Evolutionary conservation across 2,113 vertebrate species (phyloP).

Genomic region (Potamarius usumacintae): DNA sequence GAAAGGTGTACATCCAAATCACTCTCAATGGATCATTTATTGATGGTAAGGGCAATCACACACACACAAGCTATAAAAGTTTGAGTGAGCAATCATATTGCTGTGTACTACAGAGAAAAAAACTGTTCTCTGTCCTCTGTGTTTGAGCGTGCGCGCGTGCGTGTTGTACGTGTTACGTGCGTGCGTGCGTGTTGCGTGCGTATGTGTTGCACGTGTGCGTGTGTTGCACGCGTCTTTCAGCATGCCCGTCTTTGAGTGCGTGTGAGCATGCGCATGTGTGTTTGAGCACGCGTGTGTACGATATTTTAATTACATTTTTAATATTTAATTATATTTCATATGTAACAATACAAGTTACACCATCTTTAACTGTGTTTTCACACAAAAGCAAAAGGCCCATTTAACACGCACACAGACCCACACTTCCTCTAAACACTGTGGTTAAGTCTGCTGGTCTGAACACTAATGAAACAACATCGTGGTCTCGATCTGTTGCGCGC

Average conservation of each 20-base stretch:
- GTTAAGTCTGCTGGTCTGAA: conserved; percentile 19
- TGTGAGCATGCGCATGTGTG: neutral
- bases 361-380: neutral
- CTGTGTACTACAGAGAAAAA: neutral
- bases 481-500: neutral
- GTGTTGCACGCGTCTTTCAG: neutral
- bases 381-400: neutral
- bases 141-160: neutral
- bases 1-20: conserved; percentile 88
- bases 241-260: too few relatives aligned
- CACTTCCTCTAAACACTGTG: conserved; percentile 19
- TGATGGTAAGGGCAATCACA: conserved; percentile 80
- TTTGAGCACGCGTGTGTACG: neutral
- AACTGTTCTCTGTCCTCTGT: neutral
- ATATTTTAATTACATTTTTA: neutral
- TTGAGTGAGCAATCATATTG: neutral
- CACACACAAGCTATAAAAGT: neutral
- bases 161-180: too few relatives aligned
- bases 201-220: neutral
- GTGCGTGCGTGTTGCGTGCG: neutral
- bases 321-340: neutral
- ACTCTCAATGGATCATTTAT: conserved; percentile 85
- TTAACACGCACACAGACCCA: neutral
- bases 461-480: conserved; percentile 12
- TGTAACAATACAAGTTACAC: neutral